Conservation (phyloP, 2,888 invertebrate genomes). For the Fragum sueziense region DNA sequence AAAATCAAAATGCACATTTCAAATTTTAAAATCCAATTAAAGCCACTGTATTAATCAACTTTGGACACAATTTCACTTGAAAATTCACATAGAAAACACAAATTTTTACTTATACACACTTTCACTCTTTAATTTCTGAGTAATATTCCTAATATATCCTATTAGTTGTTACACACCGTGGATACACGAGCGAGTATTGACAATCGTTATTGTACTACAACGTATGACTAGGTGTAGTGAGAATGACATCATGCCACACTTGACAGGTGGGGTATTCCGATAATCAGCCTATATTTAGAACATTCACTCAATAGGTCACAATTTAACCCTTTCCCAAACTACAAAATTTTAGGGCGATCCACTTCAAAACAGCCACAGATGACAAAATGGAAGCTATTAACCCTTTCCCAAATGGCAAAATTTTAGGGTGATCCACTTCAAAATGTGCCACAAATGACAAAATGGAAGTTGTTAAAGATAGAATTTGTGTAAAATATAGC, state of each 20-base stretch:
- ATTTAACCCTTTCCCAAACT: background rate
- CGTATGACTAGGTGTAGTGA: background rate
- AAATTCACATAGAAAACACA: background rate
- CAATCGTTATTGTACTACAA: constrained; percentile 1
- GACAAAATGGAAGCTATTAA: too few species aligned
- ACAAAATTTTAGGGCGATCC: background rate
- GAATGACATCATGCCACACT: constrained; percentile 7
- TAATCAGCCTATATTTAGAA: background rate
- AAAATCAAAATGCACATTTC: too few species aligned
- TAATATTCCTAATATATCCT: background rate
- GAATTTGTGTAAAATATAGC: too few species aligned
- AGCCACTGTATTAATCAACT: background rate
- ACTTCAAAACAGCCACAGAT: too few species aligned
- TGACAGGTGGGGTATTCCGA: constrained; percentile 11
- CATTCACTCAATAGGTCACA: background rate
- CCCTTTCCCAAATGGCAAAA: too few species aligned
- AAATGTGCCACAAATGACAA: too few species aligned
- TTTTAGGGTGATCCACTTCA: too few species aligned
- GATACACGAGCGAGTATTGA: constrained; percentile 8
- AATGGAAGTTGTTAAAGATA: too few species aligned
- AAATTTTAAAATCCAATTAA: too few species aligned
- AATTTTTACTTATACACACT: too few species aligned
- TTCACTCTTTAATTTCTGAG: constrained; percentile 16
- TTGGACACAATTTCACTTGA: background rate
- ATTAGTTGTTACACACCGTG: background rate